Evolutionary conservation across 2,888 invertebrate genomes (phyloP).

Genomic region (Blastobasis lacticolella): DNA sequence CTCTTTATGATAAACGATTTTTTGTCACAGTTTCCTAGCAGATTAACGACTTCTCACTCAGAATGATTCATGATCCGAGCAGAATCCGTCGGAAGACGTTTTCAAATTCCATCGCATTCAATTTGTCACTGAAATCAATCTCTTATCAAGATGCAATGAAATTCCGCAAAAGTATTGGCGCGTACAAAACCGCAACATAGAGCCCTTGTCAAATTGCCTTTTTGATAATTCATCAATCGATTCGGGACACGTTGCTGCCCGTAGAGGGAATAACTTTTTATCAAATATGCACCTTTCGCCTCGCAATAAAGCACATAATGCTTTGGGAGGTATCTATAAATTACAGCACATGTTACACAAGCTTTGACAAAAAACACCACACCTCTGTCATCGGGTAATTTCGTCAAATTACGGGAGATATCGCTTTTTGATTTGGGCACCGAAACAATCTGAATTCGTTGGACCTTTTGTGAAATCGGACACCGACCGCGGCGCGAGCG

Average conservation of each 20-base stretch:
- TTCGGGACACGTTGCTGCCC: no score
- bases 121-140: no score
- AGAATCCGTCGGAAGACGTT: slow-evolving; percentile 14
- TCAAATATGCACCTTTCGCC: no score
- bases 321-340: neutral
- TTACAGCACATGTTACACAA: neutral
- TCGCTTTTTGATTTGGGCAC: slow-evolving; percentile 57
- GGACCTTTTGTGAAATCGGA: slow-evolving; percentile 65
- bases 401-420: slow-evolving; percentile 60
- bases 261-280: no score
- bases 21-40: slow-evolving; percentile 9
- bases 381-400: slow-evolving; percentile 51
- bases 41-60: slow-evolving; percentile 7
- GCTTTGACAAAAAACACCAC: slow-evolving; percentile 23
- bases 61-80: slow-evolving; percentile 20
- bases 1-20: slow-evolving; percentile 32
- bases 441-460: slow-evolving; percentile 49
- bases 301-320: no score
- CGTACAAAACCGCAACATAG: slow-evolving; percentile 45
- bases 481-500: slow-evolving; percentile 44
- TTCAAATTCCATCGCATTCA: no score
- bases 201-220: slow-evolving; percentile 44
- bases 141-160: slow-evolving; percentile 11
- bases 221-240: no score
- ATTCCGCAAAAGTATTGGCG: slow-evolving; percentile 38